A percentile compares a stretch with the other conserved stretches of the same genome.
Conservation (phyloP, 2,888 invertebrate genomes). For the Stegophylla sp. region DNA sequence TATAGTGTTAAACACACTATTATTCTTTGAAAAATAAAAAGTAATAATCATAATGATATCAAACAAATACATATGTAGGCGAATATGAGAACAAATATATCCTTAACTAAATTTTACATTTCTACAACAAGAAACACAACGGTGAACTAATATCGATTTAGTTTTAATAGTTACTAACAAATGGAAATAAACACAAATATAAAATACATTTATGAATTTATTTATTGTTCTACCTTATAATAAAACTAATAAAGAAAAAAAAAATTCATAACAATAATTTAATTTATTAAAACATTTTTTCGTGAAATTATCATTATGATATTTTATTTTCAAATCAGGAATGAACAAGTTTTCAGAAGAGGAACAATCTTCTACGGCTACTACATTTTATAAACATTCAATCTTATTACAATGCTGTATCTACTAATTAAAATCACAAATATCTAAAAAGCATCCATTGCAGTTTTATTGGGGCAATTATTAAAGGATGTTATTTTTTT, state of each 20-base stretch:
- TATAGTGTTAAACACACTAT: neutral
- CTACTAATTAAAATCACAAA: conserved; percentile 34
- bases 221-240: neutral
- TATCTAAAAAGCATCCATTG: neutral
- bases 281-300: neutral
- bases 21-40: conserved; percentile 18
- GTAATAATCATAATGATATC: neutral
- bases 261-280: conserved; percentile 7
- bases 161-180: conserved; percentile 1
- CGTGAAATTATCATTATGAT: neutral
- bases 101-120: conserved; percentile 20
- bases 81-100: conserved; percentile 35
- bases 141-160: neutral
- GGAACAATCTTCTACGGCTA: conserved; percentile 54
- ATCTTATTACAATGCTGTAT: neutral
- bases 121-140: neutral
- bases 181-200: neutral
- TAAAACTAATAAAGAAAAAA: conserved; percentile 9
- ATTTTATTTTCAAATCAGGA: conserved; percentile 43
- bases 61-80: neutral
- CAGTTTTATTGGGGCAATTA: neutral
- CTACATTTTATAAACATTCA: conserved; percentile 25
- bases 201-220: neutral
- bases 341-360: conserved; percentile 57
- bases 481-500: neutral